Base-by-base conservation (phyloP, 2,888 invertebrate genomes). In the Nomada ruficornis region DNA sequence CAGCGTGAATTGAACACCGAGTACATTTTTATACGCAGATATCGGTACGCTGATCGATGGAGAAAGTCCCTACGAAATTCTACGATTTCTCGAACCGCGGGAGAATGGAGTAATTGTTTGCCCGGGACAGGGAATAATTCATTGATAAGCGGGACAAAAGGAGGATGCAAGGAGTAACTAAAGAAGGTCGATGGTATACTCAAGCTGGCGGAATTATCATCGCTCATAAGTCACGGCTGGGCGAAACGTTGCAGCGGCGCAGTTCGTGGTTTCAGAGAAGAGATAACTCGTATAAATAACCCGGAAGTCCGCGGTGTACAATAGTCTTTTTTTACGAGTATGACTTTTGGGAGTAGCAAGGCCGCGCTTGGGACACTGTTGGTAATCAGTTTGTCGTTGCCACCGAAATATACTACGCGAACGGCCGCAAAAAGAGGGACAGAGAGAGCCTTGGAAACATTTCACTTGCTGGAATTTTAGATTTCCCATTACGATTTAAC, bases 261-360 rank as follows among this genome's bases (percentile, higher is more conserved):
- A 59, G 79, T 77, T 84, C 80, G 82, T 78, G 88, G 76, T 86
- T 86, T 88, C 84, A 79, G 84, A 79, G 88, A 87, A 88, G 86
- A 87, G 87, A 87, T 87, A 87, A 87, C 88, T 87, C 87, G 87
- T 88, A 87, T 87, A 87, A 87, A 87, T 87, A 87, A 87, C 88
- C 88, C 84, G 88, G 86, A 87, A 87, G 87, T 88, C 87, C 88
- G 88, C 86, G 88, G 88, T 80, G 87, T 84, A 84, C 87, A 88
- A 87, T 87, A 88, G 88, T 84, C 86, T 79, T 82, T 86, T 87
- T 87, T 87, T 88, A 86, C 87, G 88, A 80, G 87, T 87, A 87
- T 87, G 87, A 87, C 87, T 88, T 87, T 88, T 88, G 87, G 87
- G 87, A 87, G 84, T 87, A 84, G 82, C 87, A 82, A 88, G 88